Percentiles rank a stretch among this genome's conserved stretches.
These are phyloP conservation scores for Ditula angustiorana DNA, from an alignment of 2,888 invertebrate species.

Conservation along the genomic window DNA sequence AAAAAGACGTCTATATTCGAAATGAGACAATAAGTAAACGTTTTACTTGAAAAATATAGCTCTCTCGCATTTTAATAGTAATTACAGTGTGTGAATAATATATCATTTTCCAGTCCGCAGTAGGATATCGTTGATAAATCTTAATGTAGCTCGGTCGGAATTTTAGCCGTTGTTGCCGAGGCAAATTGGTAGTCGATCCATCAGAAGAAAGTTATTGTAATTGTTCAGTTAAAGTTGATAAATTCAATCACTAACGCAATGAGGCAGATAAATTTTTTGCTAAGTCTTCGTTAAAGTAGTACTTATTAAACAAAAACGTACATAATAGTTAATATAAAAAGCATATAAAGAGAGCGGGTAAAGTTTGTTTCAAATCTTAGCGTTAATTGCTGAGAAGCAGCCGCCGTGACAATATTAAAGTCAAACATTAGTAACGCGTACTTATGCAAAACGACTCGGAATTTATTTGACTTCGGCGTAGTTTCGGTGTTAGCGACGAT, in stretches of 20 bases:
- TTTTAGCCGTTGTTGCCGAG: background rate
- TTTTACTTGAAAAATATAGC: constrained; percentile 43
- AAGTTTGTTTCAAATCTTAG: constrained; percentile 63
- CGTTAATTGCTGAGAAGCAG: constrained; percentile 71
- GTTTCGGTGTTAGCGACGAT: constrained; percentile 80
- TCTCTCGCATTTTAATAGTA: constrained; percentile 30
- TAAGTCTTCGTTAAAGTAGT: no score
- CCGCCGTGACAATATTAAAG: constrained; percentile 62
- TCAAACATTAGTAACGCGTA: constrained; percentile 73
- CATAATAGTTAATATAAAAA: background rate
- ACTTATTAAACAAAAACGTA: background rate
- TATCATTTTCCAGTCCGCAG: constrained; percentile 13
- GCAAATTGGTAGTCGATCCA: background rate
- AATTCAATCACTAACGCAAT: no score
- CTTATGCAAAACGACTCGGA: constrained; percentile 80
- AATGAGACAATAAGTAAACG: constrained; percentile 39
- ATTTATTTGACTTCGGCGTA: constrained; percentile 84
- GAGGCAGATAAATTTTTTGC: no score
- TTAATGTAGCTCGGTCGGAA: background rate
- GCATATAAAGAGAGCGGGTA: background rate
- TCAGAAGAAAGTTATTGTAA: background rate
- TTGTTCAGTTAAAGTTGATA: background rate
- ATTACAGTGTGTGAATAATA: constrained; percentile 28
- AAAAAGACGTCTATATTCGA: constrained; percentile 41
- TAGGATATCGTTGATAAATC: constrained; percentile 9